phyloP scores from a whole-genome alignment of 2,888 invertebrate genomes.

The Rhagophthalmus giganteus region DNA sequence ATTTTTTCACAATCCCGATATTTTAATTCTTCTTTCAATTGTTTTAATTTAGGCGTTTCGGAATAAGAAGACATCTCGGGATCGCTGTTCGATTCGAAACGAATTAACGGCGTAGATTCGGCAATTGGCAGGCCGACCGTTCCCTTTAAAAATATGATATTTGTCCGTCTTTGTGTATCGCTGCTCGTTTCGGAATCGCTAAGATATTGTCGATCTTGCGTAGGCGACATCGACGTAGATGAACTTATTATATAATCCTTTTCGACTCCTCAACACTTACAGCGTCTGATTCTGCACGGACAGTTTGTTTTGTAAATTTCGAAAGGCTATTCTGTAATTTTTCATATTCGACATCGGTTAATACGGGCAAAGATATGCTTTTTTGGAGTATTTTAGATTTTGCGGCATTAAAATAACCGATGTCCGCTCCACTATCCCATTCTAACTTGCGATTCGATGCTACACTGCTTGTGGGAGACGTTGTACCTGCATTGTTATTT shows the following conservation, averaged over 20 bases:
- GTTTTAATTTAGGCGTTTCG: too few relatives aligned
- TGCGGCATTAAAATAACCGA: conserved; percentile 65
- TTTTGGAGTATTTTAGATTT: conserved; percentile 50
- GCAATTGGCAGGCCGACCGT: conserved; percentile 36
- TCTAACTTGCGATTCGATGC: conserved; percentile 76
- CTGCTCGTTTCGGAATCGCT: conserved; percentile 12
- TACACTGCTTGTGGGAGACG: conserved; percentile 74
- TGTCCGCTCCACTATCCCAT: conserved; percentile 88
- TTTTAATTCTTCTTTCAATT: background rate
- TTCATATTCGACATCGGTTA: conserved; percentile 30
- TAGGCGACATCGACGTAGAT: too few relatives aligned
- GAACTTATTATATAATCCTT: too few relatives aligned
- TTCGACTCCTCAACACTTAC: too few relatives aligned
- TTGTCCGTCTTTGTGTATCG: too few relatives aligned
- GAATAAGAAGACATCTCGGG: too few relatives aligned
- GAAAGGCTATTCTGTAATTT: too few relatives aligned
- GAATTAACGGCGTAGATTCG: conserved; percentile 36
- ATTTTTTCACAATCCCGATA: conserved; percentile 4
- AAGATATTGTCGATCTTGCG: too few relatives aligned
- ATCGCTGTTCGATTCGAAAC: too few relatives aligned
- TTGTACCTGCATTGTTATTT: conserved; percentile 1
- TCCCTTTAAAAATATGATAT: conserved; percentile 16
- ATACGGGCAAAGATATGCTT: conserved; percentile 48
- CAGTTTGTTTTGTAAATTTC: too few relatives aligned
- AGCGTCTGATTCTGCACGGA: too few relatives aligned